These are phyloP conservation scores for Synergus umbraculus DNA, from an alignment of 2,888 invertebrate species.

Conservation along the genomic window DNA sequence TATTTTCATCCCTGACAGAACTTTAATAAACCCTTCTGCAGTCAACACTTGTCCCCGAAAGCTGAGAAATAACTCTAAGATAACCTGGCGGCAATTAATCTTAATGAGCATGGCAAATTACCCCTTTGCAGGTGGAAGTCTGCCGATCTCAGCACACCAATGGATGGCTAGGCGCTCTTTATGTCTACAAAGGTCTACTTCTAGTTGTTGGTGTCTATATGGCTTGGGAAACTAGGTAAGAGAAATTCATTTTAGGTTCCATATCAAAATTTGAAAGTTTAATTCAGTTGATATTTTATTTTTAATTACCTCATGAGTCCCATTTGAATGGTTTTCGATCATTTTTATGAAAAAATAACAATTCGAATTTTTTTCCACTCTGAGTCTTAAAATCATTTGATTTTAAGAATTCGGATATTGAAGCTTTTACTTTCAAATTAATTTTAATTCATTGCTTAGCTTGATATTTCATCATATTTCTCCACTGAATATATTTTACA, in stretches of 20 bases:
- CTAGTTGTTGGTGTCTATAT: constrained; percentile 94
- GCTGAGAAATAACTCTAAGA: not conserved
- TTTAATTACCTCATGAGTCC: too few species aligned
- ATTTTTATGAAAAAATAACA: too few species aligned
- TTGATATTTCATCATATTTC: too few species aligned
- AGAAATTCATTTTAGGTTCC: not conserved
- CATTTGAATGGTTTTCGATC: too few species aligned
- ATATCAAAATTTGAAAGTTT: constrained; percentile 5
- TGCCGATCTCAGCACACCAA: constrained; percentile 92
- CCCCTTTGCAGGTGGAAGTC: constrained; percentile 85
- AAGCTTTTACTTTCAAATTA: too few species aligned
- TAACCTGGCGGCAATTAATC: constrained; percentile 44
- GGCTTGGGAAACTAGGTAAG: constrained; percentile 93
- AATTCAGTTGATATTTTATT: too few species aligned
- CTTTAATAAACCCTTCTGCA: constrained; percentile 1
- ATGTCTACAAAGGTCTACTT: constrained; percentile 93
- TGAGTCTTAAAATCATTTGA: too few species aligned
- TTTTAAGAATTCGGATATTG: too few species aligned
- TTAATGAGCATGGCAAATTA: constrained; percentile 53
- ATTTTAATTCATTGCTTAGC: too few species aligned
- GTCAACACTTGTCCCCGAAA: constrained; percentile 7
- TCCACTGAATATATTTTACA: too few species aligned
- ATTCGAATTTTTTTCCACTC: too few species aligned
- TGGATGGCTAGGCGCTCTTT: constrained; percentile 93
- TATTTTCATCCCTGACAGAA: not conserved